Evolutionary conservation across 2,888 invertebrate genomes (phyloP).

Genomic region (Smittia sp.): DNA sequence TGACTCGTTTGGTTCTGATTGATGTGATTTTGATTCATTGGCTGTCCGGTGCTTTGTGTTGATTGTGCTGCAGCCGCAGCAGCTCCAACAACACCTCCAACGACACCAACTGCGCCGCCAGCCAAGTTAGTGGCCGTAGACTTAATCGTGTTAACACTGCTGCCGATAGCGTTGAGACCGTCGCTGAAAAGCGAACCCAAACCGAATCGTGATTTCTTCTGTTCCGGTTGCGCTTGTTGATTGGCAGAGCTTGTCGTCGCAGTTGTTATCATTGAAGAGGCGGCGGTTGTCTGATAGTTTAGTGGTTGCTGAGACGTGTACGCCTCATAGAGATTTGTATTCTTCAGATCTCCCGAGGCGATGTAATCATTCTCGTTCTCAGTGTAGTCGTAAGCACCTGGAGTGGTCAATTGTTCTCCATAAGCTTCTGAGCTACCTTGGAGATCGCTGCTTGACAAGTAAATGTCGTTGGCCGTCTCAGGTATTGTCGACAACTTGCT

Average conservation of each 20-base stretch:
- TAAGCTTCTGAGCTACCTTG: neutral
- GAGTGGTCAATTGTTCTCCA: conserved; percentile 23
- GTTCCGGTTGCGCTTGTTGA: conserved; percentile 1
- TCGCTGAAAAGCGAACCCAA: conserved; percentile 30
- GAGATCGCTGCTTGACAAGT: neutral
- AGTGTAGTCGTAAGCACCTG: conserved; percentile 45
- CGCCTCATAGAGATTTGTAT: conserved; percentile 23
- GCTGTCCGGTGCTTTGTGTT: neutral
- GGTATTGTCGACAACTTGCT: conserved; percentile 29
- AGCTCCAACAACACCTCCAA: conserved; percentile 12
- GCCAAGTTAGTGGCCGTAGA: conserved; percentile 35
- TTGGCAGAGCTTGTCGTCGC: neutral
- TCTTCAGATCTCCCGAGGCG: conserved; percentile 45
- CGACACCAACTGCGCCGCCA: conserved; percentile 21
- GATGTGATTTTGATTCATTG: neutral
- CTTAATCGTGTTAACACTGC: conserved; percentile 31
- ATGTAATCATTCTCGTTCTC: conserved; percentile 47
- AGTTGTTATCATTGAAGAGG: conserved; percentile 6
- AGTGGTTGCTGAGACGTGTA: neutral
- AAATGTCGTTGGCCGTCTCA: conserved; percentile 30
- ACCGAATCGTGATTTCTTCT: conserved; percentile 34
- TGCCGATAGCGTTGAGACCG: conserved; percentile 16
- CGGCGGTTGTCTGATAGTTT: neutral
- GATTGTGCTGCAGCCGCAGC: conserved; percentile 16
- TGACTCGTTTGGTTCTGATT: neutral